phyloP scores from a whole-genome alignment of 1,140 invertebrate species.

The Camponotus floridanus region DNA sequence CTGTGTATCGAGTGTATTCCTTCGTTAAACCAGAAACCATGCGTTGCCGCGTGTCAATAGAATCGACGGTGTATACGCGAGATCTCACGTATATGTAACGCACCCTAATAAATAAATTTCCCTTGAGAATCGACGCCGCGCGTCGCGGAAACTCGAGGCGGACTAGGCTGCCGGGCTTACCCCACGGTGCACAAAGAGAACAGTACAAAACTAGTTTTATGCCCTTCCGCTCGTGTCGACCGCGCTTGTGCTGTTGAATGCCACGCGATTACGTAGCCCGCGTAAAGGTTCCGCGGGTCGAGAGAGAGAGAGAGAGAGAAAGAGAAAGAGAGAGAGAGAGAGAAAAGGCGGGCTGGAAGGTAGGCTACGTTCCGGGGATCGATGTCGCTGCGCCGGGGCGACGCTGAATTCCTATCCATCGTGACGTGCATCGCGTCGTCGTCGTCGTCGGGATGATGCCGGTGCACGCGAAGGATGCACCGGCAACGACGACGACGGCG shows the following conservation, averaged over 20 bases:
- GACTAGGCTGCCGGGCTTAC: conserved; percentile 47
- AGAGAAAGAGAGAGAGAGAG: conserved; percentile 33
- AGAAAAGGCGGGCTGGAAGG: conserved; percentile 30
- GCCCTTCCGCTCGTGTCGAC: conserved; percentile 59
- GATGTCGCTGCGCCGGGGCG: conserved; percentile 39
- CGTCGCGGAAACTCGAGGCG: conserved; percentile 52
- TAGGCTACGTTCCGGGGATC: conserved; percentile 41
- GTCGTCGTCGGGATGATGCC: conserved; percentile 5
- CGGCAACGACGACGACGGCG: not conserved
- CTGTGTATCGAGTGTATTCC: not conserved
- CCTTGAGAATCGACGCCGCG: conserved; percentile 41
- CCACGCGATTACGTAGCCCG: conserved; percentile 47
- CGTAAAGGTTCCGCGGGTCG: conserved; percentile 30
- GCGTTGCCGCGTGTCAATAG: not conserved
- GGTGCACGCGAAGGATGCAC: conserved; percentile 29
- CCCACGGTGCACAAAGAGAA: conserved; percentile 62
- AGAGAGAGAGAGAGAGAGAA: conserved; percentile 20
- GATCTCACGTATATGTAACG: conserved; percentile 38
- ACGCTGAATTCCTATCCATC: conserved; percentile 49
- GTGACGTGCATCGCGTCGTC: conserved; percentile 11
- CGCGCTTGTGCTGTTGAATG: conserved; percentile 51
- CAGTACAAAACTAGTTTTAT: conserved; percentile 64
- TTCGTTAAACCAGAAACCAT: not conserved
- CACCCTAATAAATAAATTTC: conserved; percentile 22
- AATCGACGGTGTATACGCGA: conserved; percentile 13